Base-by-base conservation (phyloP, 2,888 invertebrate species). In the Ichneumoninae sp. region DNA sequence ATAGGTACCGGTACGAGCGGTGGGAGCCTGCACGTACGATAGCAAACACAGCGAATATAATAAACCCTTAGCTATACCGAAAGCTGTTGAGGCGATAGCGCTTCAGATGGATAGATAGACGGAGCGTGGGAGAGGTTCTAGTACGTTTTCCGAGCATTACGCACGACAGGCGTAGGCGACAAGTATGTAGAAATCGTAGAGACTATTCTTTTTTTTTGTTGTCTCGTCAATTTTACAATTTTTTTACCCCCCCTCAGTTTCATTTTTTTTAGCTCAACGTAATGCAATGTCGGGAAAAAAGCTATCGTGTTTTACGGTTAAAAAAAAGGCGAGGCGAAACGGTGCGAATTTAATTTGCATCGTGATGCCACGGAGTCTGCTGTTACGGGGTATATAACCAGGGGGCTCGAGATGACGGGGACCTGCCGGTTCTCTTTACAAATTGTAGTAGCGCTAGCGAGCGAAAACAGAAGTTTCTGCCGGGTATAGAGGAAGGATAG, bases 1-100 rank as follows among this genome's bases (percentile, higher is more conserved):
- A 30, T 75, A 65, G 10, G 50, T 50, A 50, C 30, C 63, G 5
- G 47, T 77, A 52, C 60, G 57, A 26, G 57, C 30, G n/a, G 30
- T 13, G 13, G 57, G 47, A 5, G 10, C 33, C 30, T 36, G 52
- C 71, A 66, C 66, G 54, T 66, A 54, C 44, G 54, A 71, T 6
- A 79, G 66, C 57, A 80, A 50, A 80, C 80, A 79, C 70, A 40
- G 65, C 66, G n/a, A 47, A 77, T 71, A 70, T 65, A 71, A 70
- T 75, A 77, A 50, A 60, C 75, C 75, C 75, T 33, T 22, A 63
- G n/a, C 50, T 50, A 75, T 50, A 75, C 19, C 19, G 65, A 65
- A 75, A 65, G 65, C 65, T 47, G 33, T 33, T 16, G 44, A 65
- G 33, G 75, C 22, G 10, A 33, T 30, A 50, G 75, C 36, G 65